Conservation (phyloP, 2,888 invertebrate genomes). For the Apamea crenata region DNA sequence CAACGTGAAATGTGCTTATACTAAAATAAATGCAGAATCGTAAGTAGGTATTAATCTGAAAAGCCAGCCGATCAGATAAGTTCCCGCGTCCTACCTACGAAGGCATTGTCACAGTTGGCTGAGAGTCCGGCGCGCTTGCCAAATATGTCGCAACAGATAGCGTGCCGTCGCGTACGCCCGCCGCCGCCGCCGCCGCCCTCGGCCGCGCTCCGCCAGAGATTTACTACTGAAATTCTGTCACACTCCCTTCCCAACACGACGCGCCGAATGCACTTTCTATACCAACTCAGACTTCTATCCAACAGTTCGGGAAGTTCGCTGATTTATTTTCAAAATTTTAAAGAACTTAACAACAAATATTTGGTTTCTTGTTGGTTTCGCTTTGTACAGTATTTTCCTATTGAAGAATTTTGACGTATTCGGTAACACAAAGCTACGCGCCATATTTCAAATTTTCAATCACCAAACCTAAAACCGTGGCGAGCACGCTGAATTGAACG, state of each 20-base stretch:
- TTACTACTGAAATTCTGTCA: slow-evolving; percentile 83
- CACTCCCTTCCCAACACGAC: slow-evolving; percentile 70
- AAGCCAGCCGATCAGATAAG: slow-evolving; percentile 77
- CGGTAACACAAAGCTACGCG: slow-evolving; percentile 35
- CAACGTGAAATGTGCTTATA: slow-evolving; percentile 57
- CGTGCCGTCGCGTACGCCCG: slow-evolving; percentile 62
- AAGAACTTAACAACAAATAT: slow-evolving; percentile 69
- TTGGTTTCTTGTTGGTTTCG: slow-evolving; percentile 55
- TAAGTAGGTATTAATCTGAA: slow-evolving; percentile 78
- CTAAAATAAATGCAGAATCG: slow-evolving; percentile 64
- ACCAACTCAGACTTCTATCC: slow-evolving; percentile 60
- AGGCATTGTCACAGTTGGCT: slow-evolving; percentile 87
- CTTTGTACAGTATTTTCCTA: slow-evolving; percentile 55
- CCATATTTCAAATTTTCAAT: slow-evolving; percentile 50
- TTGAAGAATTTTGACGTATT: slow-evolving; percentile 58
- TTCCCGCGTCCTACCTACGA: slow-evolving; percentile 66
- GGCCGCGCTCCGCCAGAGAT: slow-evolving; percentile 72
- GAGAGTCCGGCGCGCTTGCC: slow-evolving; percentile 81
- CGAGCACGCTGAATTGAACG: slow-evolving; percentile 13
- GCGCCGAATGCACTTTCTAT: slow-evolving; percentile 61
- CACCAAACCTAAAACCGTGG: slow-evolving; percentile 26
- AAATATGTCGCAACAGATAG: slow-evolving; percentile 88
- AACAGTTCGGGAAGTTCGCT: slow-evolving; percentile 65
- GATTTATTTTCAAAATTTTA: slow-evolving; percentile 78
- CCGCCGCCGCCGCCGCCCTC: slow-evolving; percentile 44